phyloP scores from a whole-genome alignment of 2,888 invertebrate species.

The Dendrolimus houi region DNA sequence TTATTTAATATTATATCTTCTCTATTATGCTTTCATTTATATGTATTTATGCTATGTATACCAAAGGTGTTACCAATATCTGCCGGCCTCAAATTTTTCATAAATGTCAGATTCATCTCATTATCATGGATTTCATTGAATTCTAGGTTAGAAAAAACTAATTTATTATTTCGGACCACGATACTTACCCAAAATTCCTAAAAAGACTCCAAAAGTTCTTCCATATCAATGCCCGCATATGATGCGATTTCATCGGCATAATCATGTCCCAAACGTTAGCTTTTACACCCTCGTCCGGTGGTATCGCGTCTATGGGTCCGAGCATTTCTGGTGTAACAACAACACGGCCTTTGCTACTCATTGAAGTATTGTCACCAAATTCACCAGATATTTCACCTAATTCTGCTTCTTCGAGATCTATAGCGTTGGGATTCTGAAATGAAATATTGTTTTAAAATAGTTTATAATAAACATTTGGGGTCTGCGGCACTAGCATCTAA shows the following conservation, averaged over 20 bases:
- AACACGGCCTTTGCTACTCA: conserved; percentile 82
- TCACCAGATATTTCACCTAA: conserved; percentile 89
- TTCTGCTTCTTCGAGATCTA: conserved; percentile 82
- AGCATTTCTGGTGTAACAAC: conserved; percentile 75
- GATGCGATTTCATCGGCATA: conserved; percentile 80
- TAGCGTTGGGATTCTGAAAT: conserved; percentile 75
- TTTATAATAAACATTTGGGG: too few species aligned
- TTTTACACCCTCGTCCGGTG: conserved; percentile 80
- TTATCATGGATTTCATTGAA: too few species aligned
- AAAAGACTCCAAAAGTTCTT: conserved; percentile 92
- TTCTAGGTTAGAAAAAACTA: too few species aligned
- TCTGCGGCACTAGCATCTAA: too few species aligned
- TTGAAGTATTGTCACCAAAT: conserved; percentile 90
- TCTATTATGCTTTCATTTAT: too few species aligned
- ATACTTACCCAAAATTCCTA: conserved; percentile 85
- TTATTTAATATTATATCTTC: too few species aligned
- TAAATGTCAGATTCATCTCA: too few species aligned
- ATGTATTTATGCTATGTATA: too few species aligned
- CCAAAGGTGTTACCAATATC: too few species aligned
- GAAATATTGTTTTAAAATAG: not conserved
- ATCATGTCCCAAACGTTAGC: conserved; percentile 73
- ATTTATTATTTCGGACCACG: too few species aligned
- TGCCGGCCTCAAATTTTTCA: too few species aligned
- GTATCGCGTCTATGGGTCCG: conserved; percentile 76
- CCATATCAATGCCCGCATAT: conserved; percentile 90